Evolutionary conservation across 2,113 vertebrate species (phyloP), one percentile per base, ranked within the genome.

Genomic region (Danionella cerebrum): DNA sequence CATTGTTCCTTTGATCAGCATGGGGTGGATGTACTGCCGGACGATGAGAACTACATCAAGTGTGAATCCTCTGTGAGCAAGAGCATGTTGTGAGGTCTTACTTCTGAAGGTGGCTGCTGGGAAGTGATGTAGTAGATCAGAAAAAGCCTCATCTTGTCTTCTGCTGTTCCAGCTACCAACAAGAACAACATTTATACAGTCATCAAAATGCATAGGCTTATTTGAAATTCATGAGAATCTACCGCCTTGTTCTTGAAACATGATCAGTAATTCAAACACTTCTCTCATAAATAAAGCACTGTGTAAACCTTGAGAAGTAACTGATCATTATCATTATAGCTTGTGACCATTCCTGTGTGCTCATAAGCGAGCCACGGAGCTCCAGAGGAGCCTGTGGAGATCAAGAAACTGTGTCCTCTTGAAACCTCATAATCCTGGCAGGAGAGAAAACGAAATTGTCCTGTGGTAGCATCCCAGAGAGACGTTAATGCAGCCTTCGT

Each of bases 91-190:
- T 50, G 38, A 10, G 11, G 44, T 13, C 79, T 68, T 90, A 97
- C 95, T 93, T 98, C 96, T 69, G 96, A 93, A 19, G 93, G 94
- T 41, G 83, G 87, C 75, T 93, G 93, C 62, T 85, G 86, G 54
- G 93, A 84, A 14, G 92, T 92, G 85, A 98, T 94, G 84, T 95
- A 98, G 83, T 90, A 97, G 84, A 98, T 97, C 54, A 98, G 89
- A 83, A 98, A 98, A n/a, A 98, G 87, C 50, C 96, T 86, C 92
- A 98, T 96, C 83, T 98, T 98, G 79, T 98, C 96, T 75, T 98
- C 96, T n/a, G 95, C 90, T 27, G 94, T 96, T 74, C 96, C 96
- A 0, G 93, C 96, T 98, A 82, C 47, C 74, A 25, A 74, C 3
- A 67, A 51, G 65, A 55, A 8, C 42, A 68, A 72, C n/a, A 71